Conservation (phyloP, 2,113 vertebrate species). For the Silurus glanis region DNA sequence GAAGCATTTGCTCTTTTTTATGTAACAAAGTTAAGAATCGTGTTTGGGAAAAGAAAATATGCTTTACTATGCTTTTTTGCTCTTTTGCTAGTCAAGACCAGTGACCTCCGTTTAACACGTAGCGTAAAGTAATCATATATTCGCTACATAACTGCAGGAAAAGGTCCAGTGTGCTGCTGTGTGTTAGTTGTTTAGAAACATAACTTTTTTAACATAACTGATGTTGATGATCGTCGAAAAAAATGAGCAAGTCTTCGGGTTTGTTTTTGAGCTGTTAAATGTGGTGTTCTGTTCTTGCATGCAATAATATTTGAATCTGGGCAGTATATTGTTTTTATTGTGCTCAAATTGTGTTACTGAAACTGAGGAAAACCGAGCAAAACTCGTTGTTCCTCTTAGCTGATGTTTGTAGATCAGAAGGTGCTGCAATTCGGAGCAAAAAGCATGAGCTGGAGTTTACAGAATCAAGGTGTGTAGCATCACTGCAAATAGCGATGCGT, state of each 20-base stretch:
- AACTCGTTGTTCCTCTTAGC: not conserved
- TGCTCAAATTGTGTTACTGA: not conserved
- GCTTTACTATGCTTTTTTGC: slow-evolving; percentile 57
- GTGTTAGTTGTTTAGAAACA: not conserved
- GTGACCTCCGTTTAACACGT: not conserved
- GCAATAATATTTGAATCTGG: not conserved
- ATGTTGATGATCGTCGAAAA: not conserved
- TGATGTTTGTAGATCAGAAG: not conserved
- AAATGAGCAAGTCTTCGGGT: not conserved
- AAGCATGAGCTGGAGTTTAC: not conserved
- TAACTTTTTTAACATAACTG: no score
- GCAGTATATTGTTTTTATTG: not conserved
- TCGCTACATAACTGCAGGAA: not conserved
- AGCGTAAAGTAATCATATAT: not conserved
- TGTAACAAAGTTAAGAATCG: not conserved
- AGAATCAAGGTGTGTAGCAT: not conserved
- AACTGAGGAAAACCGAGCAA: no score
- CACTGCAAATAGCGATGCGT: not conserved
- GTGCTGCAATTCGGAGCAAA: not conserved
- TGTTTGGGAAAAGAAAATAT: not conserved
- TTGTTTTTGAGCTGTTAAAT: not conserved
- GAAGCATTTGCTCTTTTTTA: not conserved
- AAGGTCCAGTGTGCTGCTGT: not conserved
- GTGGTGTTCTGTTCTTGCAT: not conserved
- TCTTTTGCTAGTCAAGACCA: not conserved